phyloP scores from a whole-genome alignment of 2,113 vertebrate genomes.

The Phodopus roborovskii region DNA sequence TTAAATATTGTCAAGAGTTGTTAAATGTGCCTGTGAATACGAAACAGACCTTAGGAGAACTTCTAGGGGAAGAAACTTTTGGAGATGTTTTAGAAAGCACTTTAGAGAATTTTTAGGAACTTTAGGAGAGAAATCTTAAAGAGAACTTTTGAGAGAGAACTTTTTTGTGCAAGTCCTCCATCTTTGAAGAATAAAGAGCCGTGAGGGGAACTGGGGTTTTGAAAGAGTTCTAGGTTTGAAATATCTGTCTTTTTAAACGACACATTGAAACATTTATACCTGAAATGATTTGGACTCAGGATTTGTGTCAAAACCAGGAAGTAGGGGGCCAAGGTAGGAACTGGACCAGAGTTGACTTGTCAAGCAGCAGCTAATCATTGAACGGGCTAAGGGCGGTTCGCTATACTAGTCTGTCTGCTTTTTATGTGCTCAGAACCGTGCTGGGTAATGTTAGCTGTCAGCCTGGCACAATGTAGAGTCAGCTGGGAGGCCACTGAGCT shows the following conservation, averaged over 20 bases:
- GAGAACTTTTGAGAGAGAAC: too few relatives aligned
- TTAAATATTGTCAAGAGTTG: too few relatives aligned
- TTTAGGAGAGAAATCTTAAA: too few relatives aligned
- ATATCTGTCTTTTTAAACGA: slow-evolving; percentile 10
- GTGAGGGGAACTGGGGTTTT: neutral
- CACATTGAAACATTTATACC: neutral
- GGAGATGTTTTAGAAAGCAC: too few relatives aligned
- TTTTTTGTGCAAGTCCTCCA: too few relatives aligned
- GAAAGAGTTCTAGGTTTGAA: neutral
- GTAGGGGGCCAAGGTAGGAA: neutral
- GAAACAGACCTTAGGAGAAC: too few relatives aligned
- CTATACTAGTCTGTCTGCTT: neutral
- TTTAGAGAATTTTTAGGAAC: too few relatives aligned
- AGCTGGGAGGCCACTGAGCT: neutral
- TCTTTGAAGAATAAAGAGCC: too few relatives aligned
- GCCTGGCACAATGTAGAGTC: neutral
- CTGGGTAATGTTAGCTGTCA: neutral
- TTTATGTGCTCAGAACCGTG: neutral
- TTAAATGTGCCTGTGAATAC: too few relatives aligned
- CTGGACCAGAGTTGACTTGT: neutral
- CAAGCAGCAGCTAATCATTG: neutral
- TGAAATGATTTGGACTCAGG: neutral
- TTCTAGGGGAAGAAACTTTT: too few relatives aligned
- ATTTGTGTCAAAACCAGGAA: neutral
- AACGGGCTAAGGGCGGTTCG: neutral